Base-by-base conservation (phyloP, 2,113 vertebrate genomes). In the Ariopsis seemanni region DNA sequence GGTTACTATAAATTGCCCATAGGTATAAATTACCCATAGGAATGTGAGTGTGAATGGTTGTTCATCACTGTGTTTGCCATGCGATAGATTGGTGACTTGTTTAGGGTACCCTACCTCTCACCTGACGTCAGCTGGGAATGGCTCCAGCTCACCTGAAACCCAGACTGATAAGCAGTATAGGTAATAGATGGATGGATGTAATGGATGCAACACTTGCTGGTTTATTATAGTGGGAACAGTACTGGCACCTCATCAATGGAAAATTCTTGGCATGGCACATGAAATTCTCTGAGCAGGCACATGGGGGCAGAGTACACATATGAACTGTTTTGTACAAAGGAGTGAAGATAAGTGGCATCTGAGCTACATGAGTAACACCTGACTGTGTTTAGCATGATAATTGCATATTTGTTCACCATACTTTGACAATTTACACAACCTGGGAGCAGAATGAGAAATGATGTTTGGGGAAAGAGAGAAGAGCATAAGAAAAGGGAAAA, bases 261-360 rank as follows among this genome's bases (percentile, higher is more conserved):
- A 84, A 71, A 79, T 50, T 55, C n/a, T 74, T 22, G 6, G 67
- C 17, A 53, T 22, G 8, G 12, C 55, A 53, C 15, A 4, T 86
- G 72, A 65, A 80, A 27, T 88, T 52, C 83, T 82, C 48, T 80
- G 34, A 60, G 7, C 34, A 22, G 60, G 30, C 90, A 90, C 90
- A 86, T 52, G 88, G 88, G 67, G 90, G 88, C 88, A 90, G 74
- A 86, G 42, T 86, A 83, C n/a, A 84, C 79, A 57, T 55, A 82
- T 48, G 14, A 87, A 82, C 18, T 3, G 53, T 17, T 15, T 48
- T 48, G 63, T 8, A 22, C 10, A 12, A 52, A n/a, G 27, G 53
- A 79, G 22, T 6, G 57, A 11, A 48, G 27, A 8, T 67, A 7
- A 25, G 25, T 57, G 15, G 30, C 50, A 17, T 5, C 20, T 10